Percentiles rank a stretch among this genome's conserved stretches.
These are phyloP conservation scores for Aphis craccivora DNA, from an alignment of 1,140 invertebrate genomes.

Conservation along the genomic window DNA sequence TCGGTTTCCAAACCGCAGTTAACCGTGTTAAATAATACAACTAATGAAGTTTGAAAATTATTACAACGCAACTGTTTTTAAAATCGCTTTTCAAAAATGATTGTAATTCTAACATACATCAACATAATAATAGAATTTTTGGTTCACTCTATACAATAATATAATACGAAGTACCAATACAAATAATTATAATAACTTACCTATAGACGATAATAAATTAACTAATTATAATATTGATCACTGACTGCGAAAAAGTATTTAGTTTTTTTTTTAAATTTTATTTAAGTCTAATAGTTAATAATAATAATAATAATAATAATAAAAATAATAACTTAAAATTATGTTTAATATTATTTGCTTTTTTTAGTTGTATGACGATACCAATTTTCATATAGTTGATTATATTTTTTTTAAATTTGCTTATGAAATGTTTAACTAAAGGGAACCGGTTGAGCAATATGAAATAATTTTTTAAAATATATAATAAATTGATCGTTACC, in stretches of 20 bases:
- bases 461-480: too few species aligned
- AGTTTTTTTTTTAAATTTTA: background rate
- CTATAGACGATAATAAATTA: background rate
- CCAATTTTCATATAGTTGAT: too few species aligned
- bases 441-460: too few species aligned
- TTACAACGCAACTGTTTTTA: constrained; percentile 9
- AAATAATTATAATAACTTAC: too few species aligned
- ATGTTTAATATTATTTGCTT: too few species aligned
- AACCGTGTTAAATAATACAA: background rate
- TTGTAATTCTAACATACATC: background rate
- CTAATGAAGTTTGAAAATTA: constrained; percentile 26
- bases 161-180: background rate
- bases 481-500: too few species aligned
- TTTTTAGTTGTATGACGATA: too few species aligned
- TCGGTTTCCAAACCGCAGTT: background rate
- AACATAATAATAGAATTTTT: background rate
- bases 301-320: background rate
- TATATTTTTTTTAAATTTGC: too few species aligned
- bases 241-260: background rate
- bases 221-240: background rate
- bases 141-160: background rate
- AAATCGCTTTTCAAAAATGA: background rate
- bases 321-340: too few species aligned
- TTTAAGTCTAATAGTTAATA: background rate
- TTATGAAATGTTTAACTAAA: too few species aligned